Evolutionary conservation across 2,113 vertebrate genomes (phyloP).

Genomic region (Barbus barbus): DNA sequence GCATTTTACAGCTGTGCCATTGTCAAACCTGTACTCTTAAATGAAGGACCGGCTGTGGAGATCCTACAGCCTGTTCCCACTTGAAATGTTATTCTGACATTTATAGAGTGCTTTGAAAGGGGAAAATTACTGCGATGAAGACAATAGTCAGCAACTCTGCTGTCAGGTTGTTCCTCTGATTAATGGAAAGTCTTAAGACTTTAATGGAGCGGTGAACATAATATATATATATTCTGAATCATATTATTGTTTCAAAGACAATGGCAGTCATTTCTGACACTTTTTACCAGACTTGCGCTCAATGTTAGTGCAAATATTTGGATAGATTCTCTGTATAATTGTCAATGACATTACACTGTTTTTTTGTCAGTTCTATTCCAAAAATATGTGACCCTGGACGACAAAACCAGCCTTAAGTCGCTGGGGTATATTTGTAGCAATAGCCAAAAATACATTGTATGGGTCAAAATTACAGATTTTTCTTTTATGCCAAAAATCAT

Average conservation of each 20-base stretch:
- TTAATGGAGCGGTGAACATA: neutral
- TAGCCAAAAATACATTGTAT: no score
- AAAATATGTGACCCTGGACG: no score
- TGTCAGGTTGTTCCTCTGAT: conserved; percentile 21
- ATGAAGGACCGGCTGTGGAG: conserved; percentile 1
- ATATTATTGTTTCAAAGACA: neutral
- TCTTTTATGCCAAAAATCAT: no score
- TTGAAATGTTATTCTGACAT: conserved; percentile 36
- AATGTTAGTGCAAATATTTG: neutral
- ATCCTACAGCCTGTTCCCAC: conserved; percentile 40
- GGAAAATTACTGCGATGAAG: conserved; percentile 38
- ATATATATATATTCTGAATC: neutral
- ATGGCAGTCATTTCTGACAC: neutral
- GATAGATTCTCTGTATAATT: neutral
- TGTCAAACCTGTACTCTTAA: conserved; percentile 24
- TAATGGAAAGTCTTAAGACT: no score
- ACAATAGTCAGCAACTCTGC: neutral
- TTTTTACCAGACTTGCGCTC: neutral
- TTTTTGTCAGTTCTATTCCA: neutral
- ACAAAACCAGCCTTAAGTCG: no score
- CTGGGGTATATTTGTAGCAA: no score
- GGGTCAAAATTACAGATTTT: no score
- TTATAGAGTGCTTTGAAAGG: conserved; percentile 14
- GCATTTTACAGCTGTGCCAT: neutral
- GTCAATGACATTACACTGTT: neutral